These are phyloP conservation scores for Lepetodrilus schrolli DNA, from an alignment of 2,888 invertebrate species.

Conservation along the genomic window DNA sequence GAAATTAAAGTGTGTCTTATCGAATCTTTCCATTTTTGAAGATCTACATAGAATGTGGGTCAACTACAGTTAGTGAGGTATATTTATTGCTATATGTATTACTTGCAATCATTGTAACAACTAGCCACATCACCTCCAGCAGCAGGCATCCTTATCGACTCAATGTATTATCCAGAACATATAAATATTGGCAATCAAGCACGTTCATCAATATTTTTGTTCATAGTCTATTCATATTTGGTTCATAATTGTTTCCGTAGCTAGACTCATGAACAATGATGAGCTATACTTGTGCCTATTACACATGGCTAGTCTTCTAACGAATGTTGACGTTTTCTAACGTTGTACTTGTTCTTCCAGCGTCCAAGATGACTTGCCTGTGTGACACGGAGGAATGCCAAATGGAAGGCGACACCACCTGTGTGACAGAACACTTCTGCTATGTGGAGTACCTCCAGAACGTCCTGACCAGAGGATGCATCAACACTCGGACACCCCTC, in stretches of 20 bases:
- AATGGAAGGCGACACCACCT: slow-evolving; percentile 58
- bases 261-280: not conserved
- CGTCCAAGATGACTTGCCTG: slow-evolving; percentile 69
- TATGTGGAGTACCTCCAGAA: slow-evolving; percentile 74
- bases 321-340: slow-evolving; percentile 45
- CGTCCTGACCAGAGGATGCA: slow-evolving; percentile 73
- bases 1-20: not conserved
- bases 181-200: no score
- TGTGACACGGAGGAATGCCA: slow-evolving; percentile 75
- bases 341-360: not conserved
- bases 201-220: no score
- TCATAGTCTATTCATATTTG: not conserved
- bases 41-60: no score
- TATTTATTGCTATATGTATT: no score
- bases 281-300: not conserved
- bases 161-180: no score
- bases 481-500: slow-evolving; percentile 72
- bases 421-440: slow-evolving; percentile 73
- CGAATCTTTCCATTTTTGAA: not conserved
- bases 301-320: not conserved
- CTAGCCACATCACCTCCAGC: no score
- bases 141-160: no score
- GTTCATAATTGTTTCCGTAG: not conserved
- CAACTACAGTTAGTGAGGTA: no score
- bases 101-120: no score